phyloP scores from a whole-genome alignment of 2,888 invertebrate species.

The Andrena haemorrhoa region DNA sequence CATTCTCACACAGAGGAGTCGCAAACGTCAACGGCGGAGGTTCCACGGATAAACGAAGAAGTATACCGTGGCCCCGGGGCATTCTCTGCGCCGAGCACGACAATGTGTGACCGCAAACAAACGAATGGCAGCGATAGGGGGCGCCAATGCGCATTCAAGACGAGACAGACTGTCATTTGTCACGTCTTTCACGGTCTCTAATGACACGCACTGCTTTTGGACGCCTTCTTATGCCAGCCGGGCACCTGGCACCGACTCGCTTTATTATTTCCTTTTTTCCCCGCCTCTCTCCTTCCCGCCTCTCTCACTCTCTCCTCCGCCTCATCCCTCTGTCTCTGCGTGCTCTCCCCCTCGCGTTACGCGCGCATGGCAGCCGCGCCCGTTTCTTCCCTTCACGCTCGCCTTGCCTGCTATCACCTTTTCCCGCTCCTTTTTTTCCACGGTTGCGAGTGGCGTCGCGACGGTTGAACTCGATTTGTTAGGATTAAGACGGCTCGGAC shows the following conservation, averaged over 20 bases:
- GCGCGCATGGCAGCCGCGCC: slow-evolving; percentile 6
- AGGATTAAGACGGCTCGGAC: slow-evolving; percentile 77
- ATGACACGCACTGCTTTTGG: slow-evolving; percentile 85
- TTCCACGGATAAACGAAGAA: slow-evolving; percentile 63
- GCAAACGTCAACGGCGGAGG: slow-evolving; percentile 67
- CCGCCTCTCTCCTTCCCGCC: slow-evolving; percentile 21
- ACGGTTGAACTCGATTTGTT: slow-evolving; percentile 84
- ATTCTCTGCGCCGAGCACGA: slow-evolving; percentile 66
- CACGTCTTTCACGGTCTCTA: slow-evolving; percentile 84
- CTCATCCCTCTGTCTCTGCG: slow-evolving; percentile 8
- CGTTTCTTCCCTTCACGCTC: slow-evolving; percentile 42
- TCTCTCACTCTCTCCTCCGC: slow-evolving; percentile 5
- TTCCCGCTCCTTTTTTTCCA: slow-evolving; percentile 51
- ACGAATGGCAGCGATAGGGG: slow-evolving; percentile 84
- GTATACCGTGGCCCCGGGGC: slow-evolving; percentile 31
- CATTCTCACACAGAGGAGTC: slow-evolving; percentile 75
- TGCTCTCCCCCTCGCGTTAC: slow-evolving; percentile 28
- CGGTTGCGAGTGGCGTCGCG: slow-evolving; percentile 61
- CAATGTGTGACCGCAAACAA: slow-evolving; percentile 85
- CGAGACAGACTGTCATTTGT: slow-evolving; percentile 84
- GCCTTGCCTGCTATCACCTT: slow-evolving; percentile 48
- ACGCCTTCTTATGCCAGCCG: slow-evolving; percentile 79
- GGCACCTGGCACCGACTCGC: slow-evolving; percentile 81
- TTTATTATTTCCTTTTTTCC: slow-evolving; percentile 36
- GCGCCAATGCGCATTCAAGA: slow-evolving; percentile 83